Base-by-base conservation (phyloP, 2,113 vertebrate species). In the Colossoma macropomum region DNA sequence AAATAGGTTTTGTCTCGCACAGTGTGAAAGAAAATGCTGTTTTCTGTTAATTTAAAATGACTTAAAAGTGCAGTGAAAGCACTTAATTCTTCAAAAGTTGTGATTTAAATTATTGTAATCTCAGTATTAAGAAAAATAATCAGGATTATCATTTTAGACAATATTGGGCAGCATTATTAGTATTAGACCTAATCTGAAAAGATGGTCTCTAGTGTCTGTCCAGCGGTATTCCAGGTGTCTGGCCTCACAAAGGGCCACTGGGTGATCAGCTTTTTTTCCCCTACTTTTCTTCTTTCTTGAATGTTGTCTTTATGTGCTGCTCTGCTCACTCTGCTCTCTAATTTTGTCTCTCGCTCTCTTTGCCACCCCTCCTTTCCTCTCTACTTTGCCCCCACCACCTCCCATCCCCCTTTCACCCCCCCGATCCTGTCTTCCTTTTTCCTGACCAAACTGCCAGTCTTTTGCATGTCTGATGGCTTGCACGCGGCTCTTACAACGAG, bases 401-500 rank as follows among this genome's bases (percentile, higher is more conserved):
- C 92, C 87, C 89, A 70, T 86, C 54, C 52, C 78, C 84, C 81
- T 90, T 83, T 81, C 84, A 91, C 89, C 89, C 89, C 91, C 90
- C 86, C 87, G n/a, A 59, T 86, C 85, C 6, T 32, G 84, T 90
- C 87, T 89, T 84, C 86, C 75, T 75, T 80, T 86, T n/a, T 79
- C 79, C 66, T 75, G 72, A 83, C 90, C 62, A 88, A 87, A 92
- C 88, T 89, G 89, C 93, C 78, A 84, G 86, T 91, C 90, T 93
- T 95, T 85, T 95, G 93, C 94, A 95, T 96, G 92, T 95, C 95
- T 95, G 95, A 93, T 95, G 92, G 95, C 94, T 96, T 86, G 93
- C 93, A 94, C 95, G 94, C 90, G 95, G 94, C 82, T 87, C 87
- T 92, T 90, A 89, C 91, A 89, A 92, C 78, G 81, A 32, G 15